These are phyloP conservation scores for Euglossa dilemma DNA, from an alignment of 1,140 invertebrate genomes.

Conservation along the genomic window DNA sequence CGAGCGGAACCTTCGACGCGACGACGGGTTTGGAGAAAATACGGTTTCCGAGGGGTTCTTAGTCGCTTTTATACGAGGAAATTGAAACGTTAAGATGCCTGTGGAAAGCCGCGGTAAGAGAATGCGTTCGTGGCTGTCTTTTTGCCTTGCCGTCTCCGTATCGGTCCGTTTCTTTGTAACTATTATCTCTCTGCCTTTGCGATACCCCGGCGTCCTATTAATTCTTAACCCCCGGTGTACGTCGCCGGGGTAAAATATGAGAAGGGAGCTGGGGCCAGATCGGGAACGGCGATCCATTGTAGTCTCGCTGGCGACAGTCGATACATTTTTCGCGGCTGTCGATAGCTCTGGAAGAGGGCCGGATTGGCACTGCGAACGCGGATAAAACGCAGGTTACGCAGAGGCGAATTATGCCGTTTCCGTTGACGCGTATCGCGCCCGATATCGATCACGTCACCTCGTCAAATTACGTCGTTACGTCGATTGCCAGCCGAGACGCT, in stretches of 20 bases:
- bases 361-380: background rate
- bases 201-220: background rate
- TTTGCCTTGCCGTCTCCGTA: background rate
- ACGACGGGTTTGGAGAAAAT: background rate
- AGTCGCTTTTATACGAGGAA: background rate
- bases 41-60: background rate
- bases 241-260: background rate
- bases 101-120: background rate
- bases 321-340: background rate
- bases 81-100: conserved; percentile 1
- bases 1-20: conserved; percentile 4
- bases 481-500: conserved; percentile 21
- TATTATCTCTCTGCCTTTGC: no score
- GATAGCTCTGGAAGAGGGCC: background rate
- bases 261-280: background rate
- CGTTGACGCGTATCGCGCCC: conserved; percentile 11
- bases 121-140: background rate
- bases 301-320: background rate
- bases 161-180: background rate
- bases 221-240: background rate
- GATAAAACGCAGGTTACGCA: background rate
- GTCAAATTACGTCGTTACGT: conserved; percentile 36
- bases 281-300: background rate
- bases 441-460: conserved; percentile 30
- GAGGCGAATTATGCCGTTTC: conserved; percentile 46